Percentiles rank a stretch among this genome's conserved stretches.
phyloP scores from a whole-genome alignment of 2,888 invertebrate genomes.

The Belgica antarctica region DNA sequence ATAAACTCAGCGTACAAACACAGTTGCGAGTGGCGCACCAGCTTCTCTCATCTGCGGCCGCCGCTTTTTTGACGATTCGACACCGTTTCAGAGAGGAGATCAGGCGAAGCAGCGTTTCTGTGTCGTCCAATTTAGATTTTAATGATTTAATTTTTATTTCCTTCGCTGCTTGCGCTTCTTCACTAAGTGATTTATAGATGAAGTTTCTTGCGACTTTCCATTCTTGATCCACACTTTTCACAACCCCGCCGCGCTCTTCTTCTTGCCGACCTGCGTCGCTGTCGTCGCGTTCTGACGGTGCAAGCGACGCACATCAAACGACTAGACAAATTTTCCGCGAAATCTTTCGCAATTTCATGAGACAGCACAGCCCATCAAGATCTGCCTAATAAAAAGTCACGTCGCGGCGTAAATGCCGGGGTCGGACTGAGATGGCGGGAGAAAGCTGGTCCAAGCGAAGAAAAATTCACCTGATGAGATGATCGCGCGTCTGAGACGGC shows the following conservation, averaged over 20 bases:
- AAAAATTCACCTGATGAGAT: constrained; percentile 4
- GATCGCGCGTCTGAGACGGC: background rate
- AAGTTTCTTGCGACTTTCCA: background rate
- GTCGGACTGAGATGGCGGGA: too few relatives aligned
- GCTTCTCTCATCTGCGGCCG: too few relatives aligned
- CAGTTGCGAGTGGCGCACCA: too few relatives aligned
- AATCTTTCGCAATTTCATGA: background rate
- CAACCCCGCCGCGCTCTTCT: too few relatives aligned
- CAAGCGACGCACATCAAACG: too few relatives aligned
- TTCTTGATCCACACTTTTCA: background rate
- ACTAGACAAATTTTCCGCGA: background rate
- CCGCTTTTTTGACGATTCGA: constrained; percentile 8
- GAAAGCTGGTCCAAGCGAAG: background rate
- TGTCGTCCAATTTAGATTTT: constrained; percentile 41
- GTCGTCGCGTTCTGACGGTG: background rate
- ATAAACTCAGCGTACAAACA: too few relatives aligned
- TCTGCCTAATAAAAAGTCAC: background rate
- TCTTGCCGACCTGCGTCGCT: background rate
- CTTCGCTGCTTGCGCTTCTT: too few relatives aligned
- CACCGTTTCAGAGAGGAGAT: background rate
- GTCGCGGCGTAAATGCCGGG: too few relatives aligned
- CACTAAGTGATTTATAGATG: constrained; percentile 35
- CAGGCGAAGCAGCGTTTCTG: background rate
- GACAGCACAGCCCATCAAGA: background rate
- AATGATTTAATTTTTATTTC: constrained; percentile 34